These are phyloP conservation scores for Pangasianodon hypophthalmus DNA, from an alignment of 2,113 vertebrate genomes.

Conservation along the genomic window DNA sequence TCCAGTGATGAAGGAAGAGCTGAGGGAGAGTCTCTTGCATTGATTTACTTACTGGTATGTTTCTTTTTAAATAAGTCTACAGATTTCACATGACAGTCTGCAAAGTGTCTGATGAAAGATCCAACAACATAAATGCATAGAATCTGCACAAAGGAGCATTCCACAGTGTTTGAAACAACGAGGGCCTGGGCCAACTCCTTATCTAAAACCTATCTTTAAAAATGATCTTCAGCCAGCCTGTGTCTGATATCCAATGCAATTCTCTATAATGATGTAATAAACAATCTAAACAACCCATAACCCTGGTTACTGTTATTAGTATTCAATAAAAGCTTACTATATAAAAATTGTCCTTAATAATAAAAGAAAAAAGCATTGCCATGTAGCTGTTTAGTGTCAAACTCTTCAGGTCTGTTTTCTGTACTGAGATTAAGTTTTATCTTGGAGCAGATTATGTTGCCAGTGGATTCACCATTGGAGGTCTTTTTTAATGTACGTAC, in stretches of 20 bases:
- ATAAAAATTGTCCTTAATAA: conserved; percentile 68
- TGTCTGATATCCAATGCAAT: conserved; percentile 39
- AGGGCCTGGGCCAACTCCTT: conserved; percentile 59
- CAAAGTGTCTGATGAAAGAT: conserved; percentile 57
- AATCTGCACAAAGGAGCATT: conserved; percentile 60
- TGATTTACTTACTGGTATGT: conserved; percentile 52
- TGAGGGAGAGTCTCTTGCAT: conserved; percentile 60
- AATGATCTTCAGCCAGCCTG: conserved; percentile 43
- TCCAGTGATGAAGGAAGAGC: conserved; percentile 53
- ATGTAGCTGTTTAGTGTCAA: conserved; percentile 47
- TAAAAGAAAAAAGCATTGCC: conserved; percentile 54
- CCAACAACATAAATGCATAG: conserved; percentile 58
- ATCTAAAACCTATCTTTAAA: conserved; percentile 64
- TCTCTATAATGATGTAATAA: conserved; percentile 30
- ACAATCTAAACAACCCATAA: conserved; percentile 42
- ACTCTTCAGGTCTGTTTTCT: conserved; percentile 6
- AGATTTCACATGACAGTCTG: conserved; percentile 56
- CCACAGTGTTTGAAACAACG: conserved; percentile 66
- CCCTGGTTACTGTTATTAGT: conserved; percentile 58
- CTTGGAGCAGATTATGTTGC: conserved; percentile 8
- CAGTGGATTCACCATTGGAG: neutral
- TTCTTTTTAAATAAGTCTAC: conserved; percentile 65
- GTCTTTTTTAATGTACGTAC: neutral
- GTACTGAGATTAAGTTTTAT: conserved; percentile 2
- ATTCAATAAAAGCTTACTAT: conserved; percentile 69